Evolutionary conservation across 1,140 invertebrate genomes (phyloP).

Genomic region (Solenopsis fugax): DNA sequence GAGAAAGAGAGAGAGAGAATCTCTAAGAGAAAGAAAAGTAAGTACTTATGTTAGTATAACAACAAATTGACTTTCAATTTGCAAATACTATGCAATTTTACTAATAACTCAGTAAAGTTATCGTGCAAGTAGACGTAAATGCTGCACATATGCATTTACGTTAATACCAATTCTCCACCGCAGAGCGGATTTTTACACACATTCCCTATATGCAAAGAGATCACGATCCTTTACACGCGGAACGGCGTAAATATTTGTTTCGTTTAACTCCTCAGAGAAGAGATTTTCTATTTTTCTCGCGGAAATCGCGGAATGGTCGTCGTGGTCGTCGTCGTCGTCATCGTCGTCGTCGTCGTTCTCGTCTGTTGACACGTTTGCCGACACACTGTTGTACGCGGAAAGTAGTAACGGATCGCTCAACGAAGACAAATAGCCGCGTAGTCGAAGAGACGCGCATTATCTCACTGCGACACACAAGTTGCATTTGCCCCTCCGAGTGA

Average conservation of each 20-base stretch:
- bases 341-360: neutral
- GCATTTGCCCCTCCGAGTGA: neutral
- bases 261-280: neutral
- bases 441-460: neutral
- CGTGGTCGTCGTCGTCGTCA: neutral
- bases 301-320: slow-evolving; percentile 9
- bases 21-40: neutral
- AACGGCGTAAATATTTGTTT: slow-evolving; percentile 42
- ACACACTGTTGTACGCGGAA: slow-evolving; percentile 13
- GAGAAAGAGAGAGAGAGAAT: neutral
- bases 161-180: neutral
- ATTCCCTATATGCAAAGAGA: neutral
- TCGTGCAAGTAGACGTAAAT: neutral
- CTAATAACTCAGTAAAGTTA: neutral
- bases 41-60: neutral
- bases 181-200: slow-evolving; percentile 7
- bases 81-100: neutral
- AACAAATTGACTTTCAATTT: slow-evolving; percentile 21
- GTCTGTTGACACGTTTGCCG: slow-evolving; percentile 8
- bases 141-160: neutral
- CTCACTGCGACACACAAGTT: neutral
- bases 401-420: slow-evolving; percentile 13
- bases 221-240: neutral
- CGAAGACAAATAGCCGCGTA: slow-evolving; percentile 38
- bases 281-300: slow-evolving; percentile 12